These are phyloP conservation scores for Aquatica leii DNA, from an alignment of 2,888 invertebrate species.

Conservation along the genomic window DNA sequence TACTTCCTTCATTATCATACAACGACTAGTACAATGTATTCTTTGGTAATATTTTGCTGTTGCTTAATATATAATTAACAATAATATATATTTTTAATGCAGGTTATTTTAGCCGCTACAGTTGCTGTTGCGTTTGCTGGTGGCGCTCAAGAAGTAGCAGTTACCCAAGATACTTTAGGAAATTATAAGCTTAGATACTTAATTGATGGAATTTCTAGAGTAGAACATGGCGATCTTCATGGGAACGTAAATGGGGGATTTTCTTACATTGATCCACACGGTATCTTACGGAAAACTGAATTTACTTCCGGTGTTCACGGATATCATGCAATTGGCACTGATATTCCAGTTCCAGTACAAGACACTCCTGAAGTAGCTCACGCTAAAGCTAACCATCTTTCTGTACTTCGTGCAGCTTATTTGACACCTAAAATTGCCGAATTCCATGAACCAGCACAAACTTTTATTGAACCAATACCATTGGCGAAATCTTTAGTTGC, in stretches of 20 bases:
- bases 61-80: neutral
- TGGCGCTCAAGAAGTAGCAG: constrained; percentile 23
- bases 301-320: constrained; percentile 40
- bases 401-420: constrained; percentile 14
- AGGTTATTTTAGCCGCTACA: constrained; percentile 19
- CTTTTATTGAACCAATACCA: neutral
- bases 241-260: constrained; percentile 41
- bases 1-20: too few species aligned
- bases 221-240: constrained; percentile 37
- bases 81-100: neutral
- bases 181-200: constrained; percentile 41
- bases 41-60: constrained; percentile 9
- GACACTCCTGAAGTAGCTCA: constrained; percentile 46
- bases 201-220: constrained; percentile 34
- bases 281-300: constrained; percentile 35
- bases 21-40: neutral
- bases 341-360: constrained; percentile 40
- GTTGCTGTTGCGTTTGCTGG: constrained; percentile 20
- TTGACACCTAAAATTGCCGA: constrained; percentile 13
- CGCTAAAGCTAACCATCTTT: constrained; percentile 41
- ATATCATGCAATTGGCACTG: constrained; percentile 36
- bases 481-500: constrained; percentile 8
- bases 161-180: constrained; percentile 42
- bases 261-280: constrained; percentile 41
- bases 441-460: constrained; percentile 19